phyloP scores from a whole-genome alignment of 2,888 invertebrate species.

The Petrolisthes manimaculis region DNA sequence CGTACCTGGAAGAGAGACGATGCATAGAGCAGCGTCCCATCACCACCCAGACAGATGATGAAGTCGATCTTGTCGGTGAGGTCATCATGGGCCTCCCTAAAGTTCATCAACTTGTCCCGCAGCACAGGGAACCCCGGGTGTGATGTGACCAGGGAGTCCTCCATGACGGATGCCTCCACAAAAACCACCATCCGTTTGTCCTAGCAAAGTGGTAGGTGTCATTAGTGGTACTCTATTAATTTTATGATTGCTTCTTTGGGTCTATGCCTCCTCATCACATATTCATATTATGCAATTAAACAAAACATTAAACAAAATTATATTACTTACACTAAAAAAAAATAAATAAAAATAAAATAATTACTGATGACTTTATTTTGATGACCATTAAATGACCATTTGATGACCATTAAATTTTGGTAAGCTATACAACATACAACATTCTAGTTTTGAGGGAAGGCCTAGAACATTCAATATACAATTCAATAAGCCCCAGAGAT shows the following conservation, averaged over 20 bases:
- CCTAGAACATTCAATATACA: too few relatives aligned
- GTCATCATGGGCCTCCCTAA: conserved; percentile 90
- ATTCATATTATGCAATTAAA: not conserved
- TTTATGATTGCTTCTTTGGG: too few relatives aligned
- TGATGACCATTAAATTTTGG: too few relatives aligned
- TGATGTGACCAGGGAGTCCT: conserved; percentile 82
- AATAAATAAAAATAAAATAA: too few relatives aligned
- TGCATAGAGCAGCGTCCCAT: conserved; percentile 95
- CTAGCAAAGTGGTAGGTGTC: conserved; percentile 72
- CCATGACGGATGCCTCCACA: conserved; percentile 90
- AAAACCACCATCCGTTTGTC: conserved; percentile 96
- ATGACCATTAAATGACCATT: too few relatives aligned
- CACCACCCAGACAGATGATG: conserved; percentile 95
- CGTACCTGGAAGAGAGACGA: conserved; percentile 86
- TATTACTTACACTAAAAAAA: not conserved
- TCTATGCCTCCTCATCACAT: too few relatives aligned
- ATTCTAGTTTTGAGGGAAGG: too few relatives aligned
- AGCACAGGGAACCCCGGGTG: conserved; percentile 82
- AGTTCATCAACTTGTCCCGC: conserved; percentile 86
- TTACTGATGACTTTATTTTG: too few relatives aligned
- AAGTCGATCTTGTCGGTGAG: conserved; percentile 97
- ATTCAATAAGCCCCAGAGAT: too few relatives aligned
- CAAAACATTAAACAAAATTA: not conserved
- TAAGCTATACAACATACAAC: too few relatives aligned
- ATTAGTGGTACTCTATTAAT: not conserved